Evolutionary conservation across 2,888 invertebrate genomes (phyloP).

Genomic region (Scrobipalpa costella): DNA sequence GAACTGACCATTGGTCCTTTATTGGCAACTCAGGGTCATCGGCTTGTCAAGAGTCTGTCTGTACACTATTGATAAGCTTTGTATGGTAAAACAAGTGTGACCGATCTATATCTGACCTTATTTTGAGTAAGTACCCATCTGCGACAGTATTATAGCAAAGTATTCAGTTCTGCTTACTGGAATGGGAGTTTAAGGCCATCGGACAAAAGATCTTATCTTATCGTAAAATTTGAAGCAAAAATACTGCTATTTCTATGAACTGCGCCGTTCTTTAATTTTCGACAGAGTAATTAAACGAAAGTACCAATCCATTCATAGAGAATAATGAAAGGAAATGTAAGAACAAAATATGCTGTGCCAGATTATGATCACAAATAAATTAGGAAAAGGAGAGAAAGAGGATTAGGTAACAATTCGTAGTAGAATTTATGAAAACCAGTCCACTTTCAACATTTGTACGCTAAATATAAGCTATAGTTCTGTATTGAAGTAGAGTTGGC

Average conservation of each 20-base stretch:
- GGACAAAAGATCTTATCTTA: not conserved
- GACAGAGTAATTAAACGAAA: no score
- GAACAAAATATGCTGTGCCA: no score
- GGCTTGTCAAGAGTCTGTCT: not conserved
- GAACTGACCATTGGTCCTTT: slow-evolving; percentile 16
- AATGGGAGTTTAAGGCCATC: no score
- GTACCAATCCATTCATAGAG: no score
- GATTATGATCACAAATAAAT: no score
- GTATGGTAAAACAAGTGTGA: not conserved
- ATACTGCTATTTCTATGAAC: not conserved
- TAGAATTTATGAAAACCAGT: not conserved
- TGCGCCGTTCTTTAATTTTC: not conserved
- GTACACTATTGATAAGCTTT: not conserved
- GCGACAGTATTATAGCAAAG: not conserved
- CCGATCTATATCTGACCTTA: not conserved
- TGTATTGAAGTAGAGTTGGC: slow-evolving; percentile 26
- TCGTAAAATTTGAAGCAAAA: not conserved
- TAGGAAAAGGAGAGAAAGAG: no score
- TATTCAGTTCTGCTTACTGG: no score
- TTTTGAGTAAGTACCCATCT: not conserved
- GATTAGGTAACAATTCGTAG: not conserved
- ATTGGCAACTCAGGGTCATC: slow-evolving; percentile 13
- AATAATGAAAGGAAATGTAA: no score
- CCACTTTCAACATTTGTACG: not conserved
- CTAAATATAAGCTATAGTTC: not conserved